A percentile compares a stretch with the other conserved stretches of the same genome.
Evolutionary conservation across 2,113 vertebrate species (phyloP).

Genomic region (Hippopotamus amphibius): DNA sequence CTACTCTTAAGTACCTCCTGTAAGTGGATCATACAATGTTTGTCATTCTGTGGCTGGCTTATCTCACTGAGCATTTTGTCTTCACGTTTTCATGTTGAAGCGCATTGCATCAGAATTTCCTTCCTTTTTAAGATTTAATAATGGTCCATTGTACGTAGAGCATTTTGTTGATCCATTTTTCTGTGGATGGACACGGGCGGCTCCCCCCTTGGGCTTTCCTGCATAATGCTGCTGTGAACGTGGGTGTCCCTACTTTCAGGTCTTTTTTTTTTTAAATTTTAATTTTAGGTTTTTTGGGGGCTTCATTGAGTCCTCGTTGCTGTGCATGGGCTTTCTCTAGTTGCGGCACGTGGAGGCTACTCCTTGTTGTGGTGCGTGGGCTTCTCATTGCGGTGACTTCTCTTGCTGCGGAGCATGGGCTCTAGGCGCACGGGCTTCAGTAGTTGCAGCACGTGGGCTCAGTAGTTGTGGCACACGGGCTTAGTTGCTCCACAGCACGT

Average conservation of each 20-base stretch:
- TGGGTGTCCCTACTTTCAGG: neutral
- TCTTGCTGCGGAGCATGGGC: no score
- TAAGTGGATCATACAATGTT: neutral
- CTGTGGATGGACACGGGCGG: neutral
- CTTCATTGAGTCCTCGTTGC: no score
- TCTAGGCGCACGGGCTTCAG: no score
- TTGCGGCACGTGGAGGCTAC: no score
- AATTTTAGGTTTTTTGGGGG: no score
- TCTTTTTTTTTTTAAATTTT: no score
- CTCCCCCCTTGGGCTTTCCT: neutral
- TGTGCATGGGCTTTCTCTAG: no score
- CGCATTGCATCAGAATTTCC: neutral
- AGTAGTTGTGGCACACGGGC: no score
- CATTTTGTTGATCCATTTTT: neutral
- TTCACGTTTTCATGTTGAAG: neutral
- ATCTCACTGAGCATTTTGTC: neutral
- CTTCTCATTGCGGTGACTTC: no score
- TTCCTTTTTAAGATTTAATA: constrained; percentile 15
- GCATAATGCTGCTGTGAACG: neutral
- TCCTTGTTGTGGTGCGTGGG: no score
- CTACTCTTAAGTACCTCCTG: neutral
- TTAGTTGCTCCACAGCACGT: no score
- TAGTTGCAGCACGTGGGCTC: no score
- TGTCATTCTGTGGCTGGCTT: neutral
- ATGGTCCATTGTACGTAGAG: neutral